Conservation (phyloP, 1,140 invertebrate species). For the Drosophila kanapiae region DNA sequence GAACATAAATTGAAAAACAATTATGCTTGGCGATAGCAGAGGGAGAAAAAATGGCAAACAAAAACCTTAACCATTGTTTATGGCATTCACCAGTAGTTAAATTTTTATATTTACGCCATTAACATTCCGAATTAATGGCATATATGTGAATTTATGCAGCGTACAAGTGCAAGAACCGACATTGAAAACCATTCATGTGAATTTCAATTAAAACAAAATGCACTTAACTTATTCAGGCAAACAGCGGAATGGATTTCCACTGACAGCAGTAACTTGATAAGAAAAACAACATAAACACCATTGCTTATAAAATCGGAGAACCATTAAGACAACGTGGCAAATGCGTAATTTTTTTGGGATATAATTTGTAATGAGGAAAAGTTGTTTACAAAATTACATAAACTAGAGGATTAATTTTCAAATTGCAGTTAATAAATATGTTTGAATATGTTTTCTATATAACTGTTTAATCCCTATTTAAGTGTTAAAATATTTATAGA, state of each 20-base stretch:
- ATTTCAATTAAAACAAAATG: constrained; percentile 48
- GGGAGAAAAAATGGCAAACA: no score
- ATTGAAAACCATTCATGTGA: constrained; percentile 43
- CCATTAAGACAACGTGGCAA: not conserved
- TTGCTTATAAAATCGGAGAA: not conserved
- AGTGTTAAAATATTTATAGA: not conserved
- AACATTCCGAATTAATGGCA: constrained; percentile 54
- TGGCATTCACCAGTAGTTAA: constrained; percentile 45
- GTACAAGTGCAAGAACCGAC: constrained; percentile 25
- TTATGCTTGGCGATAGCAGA: not conserved
- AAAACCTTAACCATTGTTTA: constrained; percentile 34
- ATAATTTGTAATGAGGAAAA: not conserved
- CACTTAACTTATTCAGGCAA: constrained; percentile 43
- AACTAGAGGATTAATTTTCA: no score
- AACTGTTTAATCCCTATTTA: not conserved
- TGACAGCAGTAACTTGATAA: constrained; percentile 2
- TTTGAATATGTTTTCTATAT: no score
- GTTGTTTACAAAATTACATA: no score
- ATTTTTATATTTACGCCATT: constrained; percentile 67
- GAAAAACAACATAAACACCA: not conserved
- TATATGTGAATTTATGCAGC: constrained; percentile 19
- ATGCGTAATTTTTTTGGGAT: not conserved
- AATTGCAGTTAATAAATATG: no score
- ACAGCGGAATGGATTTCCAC: constrained; percentile 13
- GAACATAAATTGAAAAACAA: constrained; percentile 7